Evolutionary conservation across 2,113 vertebrate genomes (phyloP).

Genomic region (Calyptommatus sinebrachiatus): DNA sequence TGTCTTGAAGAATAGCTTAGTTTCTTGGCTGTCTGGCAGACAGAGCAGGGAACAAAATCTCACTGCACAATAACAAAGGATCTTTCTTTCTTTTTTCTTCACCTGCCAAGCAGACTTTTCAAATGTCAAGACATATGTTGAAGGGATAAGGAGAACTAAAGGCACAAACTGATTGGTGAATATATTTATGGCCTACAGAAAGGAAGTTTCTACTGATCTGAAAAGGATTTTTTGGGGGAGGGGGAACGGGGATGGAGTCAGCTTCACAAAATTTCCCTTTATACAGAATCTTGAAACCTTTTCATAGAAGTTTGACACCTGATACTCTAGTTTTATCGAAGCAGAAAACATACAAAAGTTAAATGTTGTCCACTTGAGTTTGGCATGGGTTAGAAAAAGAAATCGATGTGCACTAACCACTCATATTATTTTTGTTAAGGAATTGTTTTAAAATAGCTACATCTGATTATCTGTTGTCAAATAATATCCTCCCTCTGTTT

Average conservation of each 20-base stretch:
- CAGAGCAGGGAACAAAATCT: conserved; percentile 11
- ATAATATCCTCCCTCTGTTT: not conserved
- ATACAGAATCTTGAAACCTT: not conserved
- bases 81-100: conserved; percentile 16
- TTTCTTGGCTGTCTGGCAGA: not conserved
- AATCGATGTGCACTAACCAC: not conserved
- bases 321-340: not conserved
- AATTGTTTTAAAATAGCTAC: not conserved
- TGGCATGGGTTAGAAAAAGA: not conserved
- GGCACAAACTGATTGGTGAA: conserved; percentile 31
- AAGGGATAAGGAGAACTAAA: conserved; percentile 42
- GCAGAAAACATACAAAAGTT: not conserved
- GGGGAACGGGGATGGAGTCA: not conserved
- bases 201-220: conserved; percentile 24
- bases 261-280: not conserved
- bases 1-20: conserved; percentile 15
- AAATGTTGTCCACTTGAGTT: not conserved
- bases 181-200: conserved; percentile 38
- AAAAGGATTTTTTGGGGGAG: not conserved
- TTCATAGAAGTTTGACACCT: not conserved
- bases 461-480: not conserved
- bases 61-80: conserved; percentile 11
- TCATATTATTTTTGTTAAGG: not conserved
- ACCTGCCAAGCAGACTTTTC: conserved; percentile 26
- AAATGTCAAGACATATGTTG: conserved; percentile 32